Evolutionary conservation across 2,888 invertebrate species (phyloP), one percentile per base, ranked within the genome.

Genomic region (Malacosoma neustria): DNA sequence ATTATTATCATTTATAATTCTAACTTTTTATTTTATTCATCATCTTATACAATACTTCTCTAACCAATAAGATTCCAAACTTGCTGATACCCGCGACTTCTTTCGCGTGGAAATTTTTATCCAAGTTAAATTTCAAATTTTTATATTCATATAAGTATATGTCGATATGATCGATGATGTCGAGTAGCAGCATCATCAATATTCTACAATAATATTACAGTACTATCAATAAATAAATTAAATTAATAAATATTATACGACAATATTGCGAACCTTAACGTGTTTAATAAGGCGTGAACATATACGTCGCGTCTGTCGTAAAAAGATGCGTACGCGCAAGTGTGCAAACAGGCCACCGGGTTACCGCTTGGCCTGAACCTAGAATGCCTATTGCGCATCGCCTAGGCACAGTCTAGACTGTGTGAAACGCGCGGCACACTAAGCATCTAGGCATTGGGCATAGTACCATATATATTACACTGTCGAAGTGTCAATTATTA

Each of bases 271-370:
- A n/a, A n/a, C n/a, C n/a, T n/a, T n/a, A n/a, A n/a, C n/a, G n/a
- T n/a, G n/a, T n/a, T n/a, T n/a, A n/a, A n/a, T n/a, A n/a, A n/a
- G 4, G 9, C 22, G 9, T 14, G 31, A 13, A 13, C 4, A 13
- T 32, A 4, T 32, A n/a, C 9, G 32, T 32, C 33, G 32, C 33
- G 33, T 32, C 29, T 29, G 9, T 6, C 31, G 14, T 15, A 37
- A 33, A 32, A n/a, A 14, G 13, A 54, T 54, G 49, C 51, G 55
- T 45, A 42, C 45, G 40, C 48, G 52, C 72, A 72, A 72, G 70
- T 72, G 68, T 70, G 74, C 70, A 69, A 80, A 45, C 73, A 54
- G 72, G 81, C 70, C 64, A 81, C 73, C 74, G 59, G 77, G 81
- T 80, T 57, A 77, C 71, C 66, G 66, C 58, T 54, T 54, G 64